Evolutionary conservation across 2,888 invertebrate species (phyloP), one percentile per base, ranked within the genome.

Genomic region (Slavum lentiscoides): DNA sequence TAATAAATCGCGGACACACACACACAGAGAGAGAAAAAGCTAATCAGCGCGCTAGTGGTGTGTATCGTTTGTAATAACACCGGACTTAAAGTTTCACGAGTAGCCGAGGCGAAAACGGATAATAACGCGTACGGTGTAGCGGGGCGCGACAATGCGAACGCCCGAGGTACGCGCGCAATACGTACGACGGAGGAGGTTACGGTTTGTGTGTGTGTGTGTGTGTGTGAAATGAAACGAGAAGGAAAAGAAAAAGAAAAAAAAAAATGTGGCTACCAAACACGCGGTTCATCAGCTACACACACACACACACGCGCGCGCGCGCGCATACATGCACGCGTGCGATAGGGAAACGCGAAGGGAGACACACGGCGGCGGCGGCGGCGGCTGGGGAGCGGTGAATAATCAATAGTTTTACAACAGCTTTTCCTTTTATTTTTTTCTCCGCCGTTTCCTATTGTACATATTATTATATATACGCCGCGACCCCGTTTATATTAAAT

Each of bases 371-470:
- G 30, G 30, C 30, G 30, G 30, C 1, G 30, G 30, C 30, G 30
- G 30, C 1, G 59, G 39, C 68, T 53, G 8, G 68, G 77, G 61
- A 53, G 77, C 64, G 72, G 80, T 80, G 80, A 80, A 80, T 80
- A 80, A 80, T 80, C 80, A 80, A 80, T 80, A 80, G 80, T 80
- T 80, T 80, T 80, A 80, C 70, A 77, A 80, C 80, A 80, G 70
- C 70, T 70, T 80, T 76, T 76, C 67, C 75, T 68, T 76, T 76
- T 75, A 75, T 74, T 74, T 62, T 69, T 53, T 59, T 59, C 58
- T 59, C 43, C 43, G 39, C 23, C 75, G 58, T 37, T 55, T 30
- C 30, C 30, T 30, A 30, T 30, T 30, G 30, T 30, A 30, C 30
- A 30, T 4, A 30, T 1, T 30, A 30, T 30, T 30, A 4, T 30